Conservation (phyloP, 1,140 invertebrate genomes). For the Sipha flava region DNA sequence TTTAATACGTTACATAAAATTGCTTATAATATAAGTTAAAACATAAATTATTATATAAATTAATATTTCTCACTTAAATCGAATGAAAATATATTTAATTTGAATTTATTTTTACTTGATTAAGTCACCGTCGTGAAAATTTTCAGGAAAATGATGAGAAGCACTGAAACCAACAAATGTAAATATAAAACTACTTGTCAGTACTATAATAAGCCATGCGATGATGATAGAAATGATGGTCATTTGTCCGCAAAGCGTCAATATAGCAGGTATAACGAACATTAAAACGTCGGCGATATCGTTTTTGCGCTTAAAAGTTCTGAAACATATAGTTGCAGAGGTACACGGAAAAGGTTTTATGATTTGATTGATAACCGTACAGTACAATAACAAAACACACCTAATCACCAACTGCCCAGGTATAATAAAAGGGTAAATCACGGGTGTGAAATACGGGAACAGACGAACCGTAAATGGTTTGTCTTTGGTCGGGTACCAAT, state of each 20-base stretch:
- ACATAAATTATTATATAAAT: too few species aligned
- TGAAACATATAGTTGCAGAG: not conserved
- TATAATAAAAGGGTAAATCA: conserved; percentile 47
- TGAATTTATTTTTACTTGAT: conserved; percentile 51
- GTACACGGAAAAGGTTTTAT: too few species aligned
- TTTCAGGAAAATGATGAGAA: conserved; percentile 72
- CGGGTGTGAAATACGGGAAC: conserved; percentile 46
- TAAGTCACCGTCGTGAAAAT: conserved; percentile 73
- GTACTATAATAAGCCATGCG: conserved; percentile 53
- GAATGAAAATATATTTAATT: too few species aligned
- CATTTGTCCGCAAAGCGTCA: conserved; percentile 44
- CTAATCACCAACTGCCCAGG: conserved; percentile 45
- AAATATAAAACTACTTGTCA: conserved; percentile 55
- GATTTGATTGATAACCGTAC: too few species aligned
- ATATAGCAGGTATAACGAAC: conserved; percentile 48
- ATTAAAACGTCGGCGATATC: conserved; percentile 46
- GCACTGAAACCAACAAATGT: conserved; percentile 60
- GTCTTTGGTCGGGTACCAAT: conserved; percentile 52
- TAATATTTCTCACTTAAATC: too few species aligned
- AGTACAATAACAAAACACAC: conserved; percentile 40
- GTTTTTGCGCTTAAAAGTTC: conserved; percentile 34
- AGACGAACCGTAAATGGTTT: conserved; percentile 44
- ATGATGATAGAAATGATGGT: not conserved
- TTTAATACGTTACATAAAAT: too few species aligned
- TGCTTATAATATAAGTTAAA: too few species aligned